Evolutionary conservation across 2,797 vertebrate species (phyloP), one percentile per base, ranked within the genome.

Genomic region (Brachyalestes nurse): DNA sequence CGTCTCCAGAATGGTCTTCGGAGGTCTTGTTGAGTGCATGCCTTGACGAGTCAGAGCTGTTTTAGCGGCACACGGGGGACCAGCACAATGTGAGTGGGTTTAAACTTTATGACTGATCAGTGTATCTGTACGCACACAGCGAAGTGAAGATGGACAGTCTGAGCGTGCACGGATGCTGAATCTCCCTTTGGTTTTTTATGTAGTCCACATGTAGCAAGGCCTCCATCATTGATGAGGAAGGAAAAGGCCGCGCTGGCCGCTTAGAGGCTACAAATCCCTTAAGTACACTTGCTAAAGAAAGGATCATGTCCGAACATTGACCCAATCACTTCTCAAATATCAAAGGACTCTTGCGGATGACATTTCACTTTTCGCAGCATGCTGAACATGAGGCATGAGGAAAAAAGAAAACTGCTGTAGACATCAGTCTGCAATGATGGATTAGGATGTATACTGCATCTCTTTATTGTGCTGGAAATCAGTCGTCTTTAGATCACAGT

Each of bases 131-230:
- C 49, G 9, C 42, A 21, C 42, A 21, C 42, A 42, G 42, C 9
- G 2, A 49, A 25, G 42, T 75, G 40, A 21, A 57, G 21, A 21
- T 16, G 40, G 21, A 84, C 60, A 82, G 82, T 65, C 73, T 87
- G 83, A 40, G 45, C 67, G 49, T 25, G 79, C 83, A 89, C 88
- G 89, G 87, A 90, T 93, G 84, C 83, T 85, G 75, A 77, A 84
- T 88, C 84, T 91, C 85, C 84, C 73, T 90, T 89, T 92, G n/a
- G 89, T 87, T 81, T 92, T 92, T 91, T 88, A 91, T 91, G 90
- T 85, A 51, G 61, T 42, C 72, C 73, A 83, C 84, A 86, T 86
- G 86, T 81, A 88, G 85, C 88, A 80, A 74, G 78, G 75, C 85
- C 85, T 91, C 86, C 72, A 84, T 90, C 90, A 90, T 86, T 92